Conservation (phyloP, 2,797 vertebrate genomes). For the Taenioides sp. region DNA sequence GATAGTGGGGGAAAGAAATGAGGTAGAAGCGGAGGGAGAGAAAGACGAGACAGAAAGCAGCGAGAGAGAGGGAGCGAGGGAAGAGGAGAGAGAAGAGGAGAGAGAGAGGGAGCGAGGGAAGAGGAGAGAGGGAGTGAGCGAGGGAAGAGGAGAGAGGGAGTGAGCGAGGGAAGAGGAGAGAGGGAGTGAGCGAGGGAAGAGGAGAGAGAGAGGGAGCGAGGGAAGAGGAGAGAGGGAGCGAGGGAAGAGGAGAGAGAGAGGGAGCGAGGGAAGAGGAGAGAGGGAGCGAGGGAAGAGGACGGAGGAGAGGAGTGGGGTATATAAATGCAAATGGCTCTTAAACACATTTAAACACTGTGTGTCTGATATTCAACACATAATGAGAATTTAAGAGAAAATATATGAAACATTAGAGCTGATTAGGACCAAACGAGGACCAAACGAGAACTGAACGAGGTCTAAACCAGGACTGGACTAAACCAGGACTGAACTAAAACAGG, state of each 20-base stretch:
- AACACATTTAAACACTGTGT: too few relatives aligned
- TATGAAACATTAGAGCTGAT: too few relatives aligned
- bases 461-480: too few relatives aligned
- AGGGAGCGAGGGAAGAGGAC: too few relatives aligned
- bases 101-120: neutral
- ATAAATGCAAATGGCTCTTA: neutral
- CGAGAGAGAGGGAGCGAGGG: too few relatives aligned
- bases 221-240: neutral
- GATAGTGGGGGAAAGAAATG: too few relatives aligned
- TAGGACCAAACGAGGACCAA: too few relatives aligned
- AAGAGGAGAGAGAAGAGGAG: neutral
- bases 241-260: neutral
- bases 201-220: neutral
- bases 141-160: rapidly evolving
- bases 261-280: neutral
- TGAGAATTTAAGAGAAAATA: neutral
- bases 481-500: neutral
- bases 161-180: neutral
- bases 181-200: neutral
- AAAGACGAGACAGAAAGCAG: too few relatives aligned
- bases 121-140: neutral
- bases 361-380: neutral
- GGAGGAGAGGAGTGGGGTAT: neutral
- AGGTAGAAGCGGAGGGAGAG: too few relatives aligned
- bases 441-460: too few relatives aligned